Conservation (phyloP, 2,888 invertebrate species). For the Brachyptera risi region DNA sequence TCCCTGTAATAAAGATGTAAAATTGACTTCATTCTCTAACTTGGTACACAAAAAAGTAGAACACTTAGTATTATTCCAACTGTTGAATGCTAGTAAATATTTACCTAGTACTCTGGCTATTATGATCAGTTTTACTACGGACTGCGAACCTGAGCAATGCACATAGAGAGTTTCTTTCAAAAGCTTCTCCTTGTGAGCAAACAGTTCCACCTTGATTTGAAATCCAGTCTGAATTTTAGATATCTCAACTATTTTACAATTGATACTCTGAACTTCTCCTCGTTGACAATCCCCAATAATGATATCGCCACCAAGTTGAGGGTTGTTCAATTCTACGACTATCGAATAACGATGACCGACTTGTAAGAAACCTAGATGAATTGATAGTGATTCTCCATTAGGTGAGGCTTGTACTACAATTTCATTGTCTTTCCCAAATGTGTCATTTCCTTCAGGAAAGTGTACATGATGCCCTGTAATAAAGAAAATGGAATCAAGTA, state of each 20-base stretch:
- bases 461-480: conserved; percentile 28
- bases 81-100: conserved; percentile 10
- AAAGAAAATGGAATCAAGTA: background rate
- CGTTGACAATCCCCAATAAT: background rate
- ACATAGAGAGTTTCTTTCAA: conserved; percentile 30
- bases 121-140: conserved; percentile 10
- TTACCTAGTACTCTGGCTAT: conserved; percentile 30
- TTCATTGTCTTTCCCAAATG: conserved; percentile 33
- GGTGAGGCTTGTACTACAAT: conserved; percentile 38
- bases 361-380: conserved; percentile 44
- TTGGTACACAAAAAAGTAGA: background rate
- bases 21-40: background rate
- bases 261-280: conserved; percentile 25
- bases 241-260: conserved; percentile 25
- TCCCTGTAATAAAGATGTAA: conserved; percentile 38
- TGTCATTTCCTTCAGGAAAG: conserved; percentile 30
- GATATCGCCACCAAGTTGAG: background rate
- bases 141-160: conserved; percentile 7
- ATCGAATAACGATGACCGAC: conserved; percentile 41
- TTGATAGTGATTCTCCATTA: conserved; percentile 37
- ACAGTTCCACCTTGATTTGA: conserved; percentile 28
- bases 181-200: conserved; percentile 33
- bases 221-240: conserved; percentile 3
- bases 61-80: background rate
- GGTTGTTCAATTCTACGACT: background rate